Percentiles rank a stretch among this genome's conserved stretches.
These are phyloP conservation scores for Hypomecis atomaria DNA, from an alignment of 2,888 invertebrate genomes.

Conservation along the genomic window DNA sequence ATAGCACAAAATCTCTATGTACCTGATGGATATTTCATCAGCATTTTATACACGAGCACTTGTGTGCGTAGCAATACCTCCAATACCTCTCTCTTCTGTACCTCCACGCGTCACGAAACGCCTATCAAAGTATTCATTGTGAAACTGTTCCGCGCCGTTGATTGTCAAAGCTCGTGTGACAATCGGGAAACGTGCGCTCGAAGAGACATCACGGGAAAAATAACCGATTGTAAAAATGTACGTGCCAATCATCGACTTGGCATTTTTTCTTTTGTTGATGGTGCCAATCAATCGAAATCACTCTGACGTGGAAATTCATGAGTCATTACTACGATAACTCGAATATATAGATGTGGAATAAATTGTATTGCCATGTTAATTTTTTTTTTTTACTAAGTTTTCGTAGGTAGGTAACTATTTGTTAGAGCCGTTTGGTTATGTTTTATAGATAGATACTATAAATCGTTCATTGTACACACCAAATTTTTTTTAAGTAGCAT, in stretches of 20 bases:
- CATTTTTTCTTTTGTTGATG: background rate
- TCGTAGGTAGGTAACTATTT: no score
- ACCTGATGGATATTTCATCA: background rate
- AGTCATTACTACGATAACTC: no score
- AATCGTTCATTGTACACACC: no score
- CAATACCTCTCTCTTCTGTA: no score
- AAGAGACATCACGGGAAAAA: slow-evolving; percentile 9
- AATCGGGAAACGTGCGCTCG: slow-evolving; percentile 10
- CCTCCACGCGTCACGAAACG: slow-evolving; percentile 10
- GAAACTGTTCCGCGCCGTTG: slow-evolving; percentile 16
- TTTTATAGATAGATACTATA: no score
- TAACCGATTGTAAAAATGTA: slow-evolving; percentile 2
- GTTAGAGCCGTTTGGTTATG: no score
- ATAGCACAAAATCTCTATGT: background rate
- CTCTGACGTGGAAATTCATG: no score
- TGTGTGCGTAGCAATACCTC: no score
- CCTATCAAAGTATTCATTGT: slow-evolving; percentile 24
- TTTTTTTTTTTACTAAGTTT: no score
- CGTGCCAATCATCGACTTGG: background rate
- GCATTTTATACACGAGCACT: background rate
- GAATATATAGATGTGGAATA: no score
- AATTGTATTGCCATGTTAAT: no score
- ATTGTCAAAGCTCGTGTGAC: slow-evolving; percentile 24
- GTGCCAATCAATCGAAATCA: background rate
- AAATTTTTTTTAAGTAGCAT: no score